Evolutionary conservation across 1,140 invertebrate species (phyloP).

Genomic region (Subanguina moxae): DNA sequence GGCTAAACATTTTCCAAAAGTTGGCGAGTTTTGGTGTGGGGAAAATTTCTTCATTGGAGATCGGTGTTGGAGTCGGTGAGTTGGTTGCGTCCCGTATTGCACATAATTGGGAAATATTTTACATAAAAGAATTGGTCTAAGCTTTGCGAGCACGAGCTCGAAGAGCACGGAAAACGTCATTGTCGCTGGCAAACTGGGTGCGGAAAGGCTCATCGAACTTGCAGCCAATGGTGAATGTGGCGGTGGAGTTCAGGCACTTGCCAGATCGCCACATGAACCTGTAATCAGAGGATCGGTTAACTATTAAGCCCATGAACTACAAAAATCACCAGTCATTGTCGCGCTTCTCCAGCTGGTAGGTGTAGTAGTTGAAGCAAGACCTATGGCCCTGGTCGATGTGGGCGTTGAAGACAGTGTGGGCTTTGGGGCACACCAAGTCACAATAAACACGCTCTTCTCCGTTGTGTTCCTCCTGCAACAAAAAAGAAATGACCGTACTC

Average conservation of each 20-base stretch:
- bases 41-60: too few species aligned
- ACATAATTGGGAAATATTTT: slow-evolving; percentile 10
- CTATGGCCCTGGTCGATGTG: slow-evolving; percentile 55
- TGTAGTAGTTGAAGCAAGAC: slow-evolving; percentile 58
- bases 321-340: slow-evolving; percentile 39
- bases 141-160: slow-evolving; percentile 40
- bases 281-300: neutral
- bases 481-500: too few species aligned
- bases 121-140: neutral
- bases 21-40: too few species aligned
- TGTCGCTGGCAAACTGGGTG: slow-evolving; percentile 55
- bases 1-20: too few species aligned
- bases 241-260: slow-evolving; percentile 55
- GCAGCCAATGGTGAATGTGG: slow-evolving; percentile 55
- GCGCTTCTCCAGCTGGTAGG: slow-evolving; percentile 53
- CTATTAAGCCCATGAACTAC: neutral
- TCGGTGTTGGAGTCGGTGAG: too few species aligned
- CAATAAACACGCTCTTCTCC: slow-evolving; percentile 58
- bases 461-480: slow-evolving; percentile 50
- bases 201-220: slow-evolving; percentile 59
- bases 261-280: slow-evolving; percentile 55
- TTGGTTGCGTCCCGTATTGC: too few species aligned
- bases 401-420: slow-evolving; percentile 58
- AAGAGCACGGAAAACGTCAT: slow-evolving; percentile 53
- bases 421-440: slow-evolving; percentile 57